Conservation (phyloP, 2,113 vertebrate species). For the Melanostigma gelatinosum region DNA sequence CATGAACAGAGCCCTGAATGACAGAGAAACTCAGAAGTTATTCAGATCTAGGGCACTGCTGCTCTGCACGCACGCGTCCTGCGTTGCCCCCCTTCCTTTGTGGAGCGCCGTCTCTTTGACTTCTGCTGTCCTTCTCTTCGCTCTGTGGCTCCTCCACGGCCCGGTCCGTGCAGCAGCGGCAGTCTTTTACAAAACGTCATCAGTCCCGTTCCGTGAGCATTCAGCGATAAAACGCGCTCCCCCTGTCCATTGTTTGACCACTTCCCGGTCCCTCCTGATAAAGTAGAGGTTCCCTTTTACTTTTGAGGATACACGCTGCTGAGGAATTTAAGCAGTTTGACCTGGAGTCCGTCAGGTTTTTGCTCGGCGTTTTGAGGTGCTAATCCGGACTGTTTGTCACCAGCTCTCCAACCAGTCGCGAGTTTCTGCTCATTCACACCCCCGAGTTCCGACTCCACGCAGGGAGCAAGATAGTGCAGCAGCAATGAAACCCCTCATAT, state of each 20-base stretch:
- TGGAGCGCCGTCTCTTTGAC: conserved; percentile 53
- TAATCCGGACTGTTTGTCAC: conserved; percentile 61
- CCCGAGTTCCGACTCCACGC: conserved; percentile 60
- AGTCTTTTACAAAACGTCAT: conserved; percentile 44
- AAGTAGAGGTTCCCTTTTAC: conserved; percentile 4
- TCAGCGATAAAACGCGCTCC: conserved; percentile 24
- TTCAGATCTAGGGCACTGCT: conserved; percentile 66
- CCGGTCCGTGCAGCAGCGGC: conserved; percentile 39
- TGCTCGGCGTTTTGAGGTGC: conserved; percentile 32
- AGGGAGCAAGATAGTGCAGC: conserved; percentile 56
- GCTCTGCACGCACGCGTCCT: conserved; percentile 58
- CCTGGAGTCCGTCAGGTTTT: conserved; percentile 27
- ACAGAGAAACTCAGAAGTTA: conserved; percentile 62
- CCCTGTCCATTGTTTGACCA: conserved; percentile 33
- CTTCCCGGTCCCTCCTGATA: conserved; percentile 40
- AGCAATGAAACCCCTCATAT: conserved; percentile 62
- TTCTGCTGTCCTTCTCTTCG: conserved; percentile 52
- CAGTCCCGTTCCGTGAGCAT: conserved; percentile 43
- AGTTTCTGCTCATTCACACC: conserved; percentile 74
- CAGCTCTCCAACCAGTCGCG: conserved; percentile 59
- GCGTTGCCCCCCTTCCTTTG: conserved; percentile 66
- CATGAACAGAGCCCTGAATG: conserved; percentile 52
- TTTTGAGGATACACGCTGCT: conserved; percentile 49
- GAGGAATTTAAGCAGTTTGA: conserved; percentile 28
- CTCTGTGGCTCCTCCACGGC: conserved; percentile 51